These are phyloP conservation scores for Drosophila tropicalis DNA, from an alignment of 1,140 invertebrate species.

Conservation along the genomic window DNA sequence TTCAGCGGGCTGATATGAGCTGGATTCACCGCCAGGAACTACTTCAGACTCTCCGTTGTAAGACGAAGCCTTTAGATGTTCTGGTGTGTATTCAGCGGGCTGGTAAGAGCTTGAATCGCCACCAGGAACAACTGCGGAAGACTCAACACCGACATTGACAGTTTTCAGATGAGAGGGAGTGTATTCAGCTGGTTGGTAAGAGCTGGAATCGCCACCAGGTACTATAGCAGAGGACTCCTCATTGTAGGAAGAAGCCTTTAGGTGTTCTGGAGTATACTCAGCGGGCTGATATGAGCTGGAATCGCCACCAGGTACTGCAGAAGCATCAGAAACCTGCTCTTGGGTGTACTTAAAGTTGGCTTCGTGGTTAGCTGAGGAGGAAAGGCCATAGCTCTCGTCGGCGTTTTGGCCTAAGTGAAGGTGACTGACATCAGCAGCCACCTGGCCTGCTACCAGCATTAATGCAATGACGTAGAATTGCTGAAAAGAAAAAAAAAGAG, in stretches of 20 bases:
- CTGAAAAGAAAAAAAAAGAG: constrained; percentile 35
- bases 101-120: constrained; percentile 27
- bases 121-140: constrained; percentile 8
- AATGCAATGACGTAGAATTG: constrained; percentile 60
- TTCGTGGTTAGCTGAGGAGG: neutral
- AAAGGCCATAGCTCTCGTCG: constrained; percentile 52
- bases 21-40: too few species aligned
- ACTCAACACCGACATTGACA: neutral
- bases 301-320: constrained; percentile 38
- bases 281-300: constrained; percentile 40
- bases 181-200: constrained; percentile 44
- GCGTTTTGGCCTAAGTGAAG: constrained; percentile 39
- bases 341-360: neutral
- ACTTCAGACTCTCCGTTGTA: too few species aligned
- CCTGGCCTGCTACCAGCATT: constrained; percentile 53
- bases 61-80: neutral
- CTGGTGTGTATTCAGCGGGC: constrained; percentile 25
- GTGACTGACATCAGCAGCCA: constrained; percentile 70
- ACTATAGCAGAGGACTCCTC: constrained; percentile 4
- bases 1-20: too few species aligned
- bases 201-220: constrained; percentile 39
- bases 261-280: constrained; percentile 27
- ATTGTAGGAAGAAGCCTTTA: neutral
- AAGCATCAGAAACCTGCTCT: too few species aligned
- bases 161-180: constrained; percentile 12